These are phyloP conservation scores for Andrena bucephala DNA, from an alignment of 2,888 invertebrate genomes.

Conservation along the genomic window DNA sequence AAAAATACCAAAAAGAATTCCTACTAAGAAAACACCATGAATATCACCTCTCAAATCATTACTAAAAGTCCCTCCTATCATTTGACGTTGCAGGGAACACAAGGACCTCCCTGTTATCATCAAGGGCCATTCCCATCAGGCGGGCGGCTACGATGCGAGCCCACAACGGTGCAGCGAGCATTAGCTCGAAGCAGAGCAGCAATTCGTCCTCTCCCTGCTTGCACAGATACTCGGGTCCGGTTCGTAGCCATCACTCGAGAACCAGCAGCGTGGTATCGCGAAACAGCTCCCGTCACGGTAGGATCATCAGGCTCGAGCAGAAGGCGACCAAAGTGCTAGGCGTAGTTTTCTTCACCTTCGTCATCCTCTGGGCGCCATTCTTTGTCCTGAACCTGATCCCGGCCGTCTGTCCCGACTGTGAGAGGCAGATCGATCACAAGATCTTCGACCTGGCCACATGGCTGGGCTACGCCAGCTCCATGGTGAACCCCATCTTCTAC, in stretches of 20 bases:
- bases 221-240: slow-evolving; percentile 86
- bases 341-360: slow-evolving; percentile 97
- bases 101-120: slow-evolving; percentile 79
- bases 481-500: slow-evolving; percentile 98
- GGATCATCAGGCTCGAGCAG: slow-evolving; percentile 95
- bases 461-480: slow-evolving; percentile 97
- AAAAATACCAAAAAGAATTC: no score
- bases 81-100: slow-evolving; percentile 85
- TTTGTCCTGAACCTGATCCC: slow-evolving; percentile 95
- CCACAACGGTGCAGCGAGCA: slow-evolving; percentile 84
- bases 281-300: slow-evolving; percentile 93
- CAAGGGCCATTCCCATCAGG: slow-evolving; percentile 85
- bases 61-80: no score
- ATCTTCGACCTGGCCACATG: slow-evolving; percentile 95
- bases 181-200: slow-evolving; percentile 70
- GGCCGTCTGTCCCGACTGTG: slow-evolving; percentile 93
- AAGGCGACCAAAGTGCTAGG: slow-evolving; percentile 98
- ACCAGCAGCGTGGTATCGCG: slow-evolving; percentile 93
- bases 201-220: slow-evolving; percentile 87
- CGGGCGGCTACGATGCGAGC: slow-evolving; percentile 88
- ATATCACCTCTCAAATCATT: no score
- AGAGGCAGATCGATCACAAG: slow-evolving; percentile 90
- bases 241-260: slow-evolving; percentile 91
- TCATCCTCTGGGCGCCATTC: slow-evolving; percentile 98
- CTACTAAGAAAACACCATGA: no score